A percentile compares a stretch with the other conserved stretches of the same genome.
These are phyloP conservation scores for Mus minutoides DNA, from an alignment of 2,797 vertebrate genomes.

Conservation along the genomic window DNA sequence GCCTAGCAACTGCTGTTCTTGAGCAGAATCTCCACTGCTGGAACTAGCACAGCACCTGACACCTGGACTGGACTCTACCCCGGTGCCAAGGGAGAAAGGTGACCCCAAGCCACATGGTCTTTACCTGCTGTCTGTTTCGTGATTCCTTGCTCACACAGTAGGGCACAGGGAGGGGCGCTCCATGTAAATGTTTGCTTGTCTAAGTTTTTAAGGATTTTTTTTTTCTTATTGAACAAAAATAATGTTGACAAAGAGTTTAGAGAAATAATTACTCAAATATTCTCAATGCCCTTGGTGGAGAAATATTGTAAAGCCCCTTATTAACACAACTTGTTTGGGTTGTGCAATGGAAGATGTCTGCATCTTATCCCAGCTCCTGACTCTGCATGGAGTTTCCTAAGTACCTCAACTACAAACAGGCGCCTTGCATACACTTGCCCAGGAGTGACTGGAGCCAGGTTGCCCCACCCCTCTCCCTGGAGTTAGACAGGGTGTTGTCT, in stretches of 20 bases:
- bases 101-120: not conserved
- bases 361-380: conserved; percentile 65
- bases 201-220: conserved; percentile 44
- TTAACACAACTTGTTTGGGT: conserved; percentile 68
- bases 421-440: conserved; percentile 65
- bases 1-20: not conserved
- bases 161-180: not conserved
- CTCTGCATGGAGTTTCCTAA: conserved; percentile 77
- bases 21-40: not conserved
- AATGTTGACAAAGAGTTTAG: conserved; percentile 42
- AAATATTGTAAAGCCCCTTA: conserved; percentile 65
- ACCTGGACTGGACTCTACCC: not conserved
- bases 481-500: conserved; percentile 78
- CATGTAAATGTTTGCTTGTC: conserved; percentile 31
- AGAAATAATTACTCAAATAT: conserved; percentile 74
- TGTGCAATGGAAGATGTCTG: conserved; percentile 67
- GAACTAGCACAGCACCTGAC: not conserved
- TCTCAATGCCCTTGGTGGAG: conserved; percentile 25
- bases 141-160: not conserved
- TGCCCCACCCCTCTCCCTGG: conserved; percentile 64
- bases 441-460: conserved; percentile 66
- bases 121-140: not conserved
- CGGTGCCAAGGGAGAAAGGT: not conserved
- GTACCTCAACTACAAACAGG: conserved; percentile 74
- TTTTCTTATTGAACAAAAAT: conserved; percentile 47